A percentile compares a stretch with the other conserved stretches of the same genome.
Evolutionary conservation across 2,888 invertebrate species (phyloP).

Genomic region (Sminthurinus aureus): DNA sequence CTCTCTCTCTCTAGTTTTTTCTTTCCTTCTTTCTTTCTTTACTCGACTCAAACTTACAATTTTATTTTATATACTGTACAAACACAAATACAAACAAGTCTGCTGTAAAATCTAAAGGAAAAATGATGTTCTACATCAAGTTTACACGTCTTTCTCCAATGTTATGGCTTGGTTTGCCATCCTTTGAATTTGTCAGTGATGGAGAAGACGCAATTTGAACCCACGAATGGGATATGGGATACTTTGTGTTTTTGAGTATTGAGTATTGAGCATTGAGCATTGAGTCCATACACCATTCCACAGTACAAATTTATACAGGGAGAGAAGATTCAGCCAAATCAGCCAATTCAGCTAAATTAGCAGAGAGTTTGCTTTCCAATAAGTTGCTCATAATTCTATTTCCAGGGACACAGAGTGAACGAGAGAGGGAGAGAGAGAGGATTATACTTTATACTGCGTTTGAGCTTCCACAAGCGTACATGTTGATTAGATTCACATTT

Average conservation of each 20-base stretch:
- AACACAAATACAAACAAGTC: slow-evolving; percentile 4
- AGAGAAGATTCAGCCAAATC: slow-evolving; percentile 12
- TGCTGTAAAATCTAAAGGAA: background rate
- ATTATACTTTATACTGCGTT: slow-evolving; percentile 60
- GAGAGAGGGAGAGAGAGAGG: slow-evolving; percentile 66
- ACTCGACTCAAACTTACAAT: background rate
- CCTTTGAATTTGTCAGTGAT: background rate
- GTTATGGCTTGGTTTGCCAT: too few species aligned
- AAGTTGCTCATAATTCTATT: slow-evolving; percentile 67
- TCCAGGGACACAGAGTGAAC: slow-evolving; percentile 61
- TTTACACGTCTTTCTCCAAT: background rate
- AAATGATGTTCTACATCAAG: background rate
- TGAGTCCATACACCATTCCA: background rate
- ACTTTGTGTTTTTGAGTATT: too few species aligned
- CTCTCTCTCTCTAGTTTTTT: background rate
- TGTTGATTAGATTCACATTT: slow-evolving; percentile 60
- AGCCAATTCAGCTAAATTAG: slow-evolving; percentile 62
- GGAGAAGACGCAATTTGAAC: background rate
- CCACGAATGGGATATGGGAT: background rate
- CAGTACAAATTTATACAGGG: background rate
- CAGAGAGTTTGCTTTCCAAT: slow-evolving; percentile 68
- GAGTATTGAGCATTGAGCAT: too few species aligned
- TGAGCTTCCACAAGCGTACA: slow-evolving; percentile 24
- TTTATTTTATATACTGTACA: background rate
- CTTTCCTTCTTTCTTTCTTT: background rate